Percentiles rank a stretch among this genome's conserved stretches.
phyloP scores from a whole-genome alignment of 2,797 vertebrate species.

The Pteronotus mesoamericanus region DNA sequence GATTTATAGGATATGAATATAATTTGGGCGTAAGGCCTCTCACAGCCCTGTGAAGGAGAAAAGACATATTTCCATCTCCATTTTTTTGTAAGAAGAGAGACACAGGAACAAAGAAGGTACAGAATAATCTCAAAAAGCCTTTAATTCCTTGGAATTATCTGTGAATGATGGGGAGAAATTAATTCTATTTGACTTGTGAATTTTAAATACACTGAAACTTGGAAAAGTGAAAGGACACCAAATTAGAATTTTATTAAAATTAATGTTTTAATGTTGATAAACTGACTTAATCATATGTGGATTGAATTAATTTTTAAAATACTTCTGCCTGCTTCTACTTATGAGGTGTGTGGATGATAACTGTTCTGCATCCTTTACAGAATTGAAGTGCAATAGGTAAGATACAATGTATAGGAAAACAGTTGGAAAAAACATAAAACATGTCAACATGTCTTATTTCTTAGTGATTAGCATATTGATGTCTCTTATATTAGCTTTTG shows the following conservation, averaged over 20 bases:
- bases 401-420: not conserved
- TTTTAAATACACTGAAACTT: constrained; percentile 20
- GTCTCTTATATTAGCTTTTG: not conserved
- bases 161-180: not conserved
- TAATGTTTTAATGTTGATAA: not conserved
- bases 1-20: not conserved
- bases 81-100: not conserved
- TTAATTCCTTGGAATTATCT: constrained; percentile 30
- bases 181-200: not conserved
- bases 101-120: not conserved
- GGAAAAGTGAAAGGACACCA: not conserved
- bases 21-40: constrained; percentile 16
- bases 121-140: not conserved
- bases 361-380: not conserved
- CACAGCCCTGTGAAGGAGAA: not conserved
- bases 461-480: not conserved
- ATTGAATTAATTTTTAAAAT: not conserved
- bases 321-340: not conserved
- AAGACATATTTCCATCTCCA: not conserved
- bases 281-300: not conserved
- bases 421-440: not conserved
- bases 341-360: not conserved
- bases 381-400: not conserved
- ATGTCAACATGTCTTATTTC: not conserved
- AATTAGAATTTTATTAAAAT: constrained; percentile 32